Evolutionary conservation across 2,797 vertebrate genomes (phyloP).

Genomic region (Gobionotothen gibberifrons): DNA sequence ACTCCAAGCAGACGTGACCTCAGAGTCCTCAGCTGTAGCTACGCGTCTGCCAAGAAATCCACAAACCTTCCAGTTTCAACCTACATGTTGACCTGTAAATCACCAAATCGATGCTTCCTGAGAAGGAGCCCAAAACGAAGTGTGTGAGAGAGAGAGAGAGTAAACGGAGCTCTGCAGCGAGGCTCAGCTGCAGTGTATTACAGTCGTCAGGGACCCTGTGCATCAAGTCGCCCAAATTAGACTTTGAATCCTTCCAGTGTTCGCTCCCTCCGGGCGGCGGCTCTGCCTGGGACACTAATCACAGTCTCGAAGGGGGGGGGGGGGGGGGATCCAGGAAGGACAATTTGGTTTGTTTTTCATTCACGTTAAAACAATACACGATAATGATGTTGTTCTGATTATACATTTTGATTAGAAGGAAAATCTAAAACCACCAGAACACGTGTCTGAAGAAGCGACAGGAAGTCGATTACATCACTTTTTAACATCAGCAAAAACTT

Average conservation of each 20-base stretch:
- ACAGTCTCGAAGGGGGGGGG: conserved; percentile 7
- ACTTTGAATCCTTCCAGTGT: conserved; percentile 49
- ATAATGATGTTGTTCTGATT: not conserved
- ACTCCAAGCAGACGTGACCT: not conserved
- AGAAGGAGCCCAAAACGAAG: conserved; percentile 1
- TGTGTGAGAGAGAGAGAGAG: conserved; percentile 6
- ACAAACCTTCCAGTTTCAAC: conserved; percentile 5
- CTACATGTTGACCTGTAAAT: conserved; percentile 36
- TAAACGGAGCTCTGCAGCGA: conserved; percentile 27
- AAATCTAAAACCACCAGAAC: not conserved
- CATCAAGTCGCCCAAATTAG: conserved; percentile 50
- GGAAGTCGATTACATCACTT: not conserved
- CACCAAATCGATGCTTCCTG: conserved; percentile 10
- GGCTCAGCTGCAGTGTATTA: conserved; percentile 45
- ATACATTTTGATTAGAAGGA: not conserved
- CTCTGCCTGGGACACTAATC: conserved; percentile 57
- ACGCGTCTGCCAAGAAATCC: not conserved
- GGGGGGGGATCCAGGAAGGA: not conserved
- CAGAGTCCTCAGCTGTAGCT: not conserved
- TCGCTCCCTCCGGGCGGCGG: conserved; percentile 17
- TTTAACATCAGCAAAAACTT: not conserved
- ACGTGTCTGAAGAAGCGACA: not conserved
- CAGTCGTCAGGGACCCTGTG: conserved; percentile 34
- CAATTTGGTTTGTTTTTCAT: not conserved
- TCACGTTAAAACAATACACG: not conserved